These are phyloP conservation scores for Apodemus speciosus DNA, from an alignment of 2,113 vertebrate species.

Conservation along the genomic window DNA sequence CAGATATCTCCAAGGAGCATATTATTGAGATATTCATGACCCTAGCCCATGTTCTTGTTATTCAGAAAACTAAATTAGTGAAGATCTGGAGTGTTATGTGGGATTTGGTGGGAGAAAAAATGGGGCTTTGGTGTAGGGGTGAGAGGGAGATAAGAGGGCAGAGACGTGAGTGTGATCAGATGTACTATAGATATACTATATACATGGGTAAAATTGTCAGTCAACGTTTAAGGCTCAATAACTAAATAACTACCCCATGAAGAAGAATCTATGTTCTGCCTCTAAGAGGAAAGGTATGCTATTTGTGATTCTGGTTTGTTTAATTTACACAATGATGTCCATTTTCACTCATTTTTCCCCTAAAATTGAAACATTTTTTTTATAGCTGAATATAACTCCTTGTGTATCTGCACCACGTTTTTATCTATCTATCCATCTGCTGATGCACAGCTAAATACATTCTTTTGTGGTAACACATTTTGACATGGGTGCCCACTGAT, in stretches of 20 bases:
- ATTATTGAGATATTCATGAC: neutral
- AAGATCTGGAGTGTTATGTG: neutral
- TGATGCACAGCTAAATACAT: neutral
- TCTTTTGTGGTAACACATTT: slow-evolving; percentile 1
- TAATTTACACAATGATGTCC: neutral
- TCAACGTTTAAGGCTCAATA: neutral
- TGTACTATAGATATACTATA: neutral
- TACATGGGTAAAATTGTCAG: neutral
- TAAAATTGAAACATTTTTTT: neutral
- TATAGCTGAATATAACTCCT: neutral
- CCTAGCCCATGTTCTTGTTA: neutral
- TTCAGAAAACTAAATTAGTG: neutral
- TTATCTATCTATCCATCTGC: neutral
- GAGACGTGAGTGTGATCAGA: neutral
- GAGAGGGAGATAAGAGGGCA: neutral
- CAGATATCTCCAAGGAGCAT: neutral
- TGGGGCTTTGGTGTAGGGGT: too few species aligned
- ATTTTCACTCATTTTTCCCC: neutral
- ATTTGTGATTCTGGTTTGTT: neutral
- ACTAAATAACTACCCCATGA: neutral
- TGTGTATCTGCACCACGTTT: neutral
- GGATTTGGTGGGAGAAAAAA: too few species aligned
- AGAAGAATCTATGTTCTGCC: neutral
- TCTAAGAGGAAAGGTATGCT: too few species aligned
- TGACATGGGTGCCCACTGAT: neutral